Percentiles rank a stretch among this genome's conserved stretches.
These are phyloP conservation scores for Leucoraja erinaceus DNA, from an alignment of 2,113 vertebrate species.

Conservation along the genomic window DNA sequence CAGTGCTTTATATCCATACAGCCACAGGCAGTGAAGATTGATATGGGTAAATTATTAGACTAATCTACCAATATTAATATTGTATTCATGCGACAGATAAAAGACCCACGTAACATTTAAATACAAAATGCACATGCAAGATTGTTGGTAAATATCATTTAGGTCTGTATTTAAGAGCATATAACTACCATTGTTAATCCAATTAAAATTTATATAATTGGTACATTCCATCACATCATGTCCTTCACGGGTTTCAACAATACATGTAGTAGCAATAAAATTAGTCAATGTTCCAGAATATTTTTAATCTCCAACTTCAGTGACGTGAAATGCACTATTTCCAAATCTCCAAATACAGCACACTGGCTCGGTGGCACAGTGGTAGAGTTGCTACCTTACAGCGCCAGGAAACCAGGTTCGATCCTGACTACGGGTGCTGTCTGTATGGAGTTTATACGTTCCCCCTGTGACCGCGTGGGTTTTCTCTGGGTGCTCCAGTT, in stretches of 20 bases:
- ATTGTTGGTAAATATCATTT: neutral
- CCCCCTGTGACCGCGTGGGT: no score
- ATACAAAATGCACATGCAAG: neutral
- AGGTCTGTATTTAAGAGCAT: neutral
- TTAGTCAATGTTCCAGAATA: no score
- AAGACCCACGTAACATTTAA: neutral
- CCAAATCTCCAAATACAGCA: no score
- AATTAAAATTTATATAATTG: neutral
- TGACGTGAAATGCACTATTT: no score
- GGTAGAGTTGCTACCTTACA: no score
- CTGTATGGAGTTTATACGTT: no score
- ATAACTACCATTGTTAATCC: neutral
- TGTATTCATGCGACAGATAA: neutral
- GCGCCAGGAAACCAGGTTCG: no score
- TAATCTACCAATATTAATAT: neutral
- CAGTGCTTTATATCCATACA: neutral
- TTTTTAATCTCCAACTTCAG: no score
- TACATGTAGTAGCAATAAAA: no score
- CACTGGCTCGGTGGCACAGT: no score
- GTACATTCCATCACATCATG: neutral
- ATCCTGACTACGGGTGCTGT: no score
- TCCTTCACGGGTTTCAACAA: neutral
- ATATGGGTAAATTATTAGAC: neutral
- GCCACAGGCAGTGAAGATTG: neutral
- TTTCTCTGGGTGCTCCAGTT: no score